Base-by-base conservation (phyloP, 2,113 vertebrate genomes). In the Oryzias javanicus region DNA sequence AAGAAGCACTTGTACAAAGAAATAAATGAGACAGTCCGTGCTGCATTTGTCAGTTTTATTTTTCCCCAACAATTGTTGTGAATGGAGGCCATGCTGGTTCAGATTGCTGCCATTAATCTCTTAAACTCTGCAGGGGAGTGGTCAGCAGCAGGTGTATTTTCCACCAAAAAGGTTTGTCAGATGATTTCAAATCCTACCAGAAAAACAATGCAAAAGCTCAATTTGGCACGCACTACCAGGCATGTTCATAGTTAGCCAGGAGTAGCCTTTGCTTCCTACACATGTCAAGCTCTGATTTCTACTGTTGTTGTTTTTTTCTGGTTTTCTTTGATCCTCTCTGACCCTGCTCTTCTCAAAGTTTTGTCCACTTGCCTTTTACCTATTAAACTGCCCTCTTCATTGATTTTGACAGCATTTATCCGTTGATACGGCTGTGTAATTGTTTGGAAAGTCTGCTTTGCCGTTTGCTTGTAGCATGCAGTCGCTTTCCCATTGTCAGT, bases 101-200 rank as follows among this genome's bases (percentile, higher is more conserved):
- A 78, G 83, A 80, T 81, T 73, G 74, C 73, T 70, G 82, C 79
- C 78, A 78, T 84, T 88, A 81, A 86, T 90, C 84, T 81, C 76
- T 67, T 49, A 52, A 77, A 80, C 78, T 84, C 88, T 78, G 77
- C 78, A 76, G 79, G 81, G 83, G 81, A 84, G 86, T 86, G 86
- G 83, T 81, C 86, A 86, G 79, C 50, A 29, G 78, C 83, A 89
- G 80, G 87, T 86, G 81, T 86, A 86, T 89, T 86, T 89, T 87
- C 85, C 72, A 82, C 90, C 80, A 83, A 86, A 85, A 90, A 87
- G 80, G 86, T 87, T 89, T 89, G 86, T 69, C 79, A 90, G 87
- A 88, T 90, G 85, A 90, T 82, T 74, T 66, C 77, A 90, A 88
- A 88, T 86, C 81, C 83, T 74, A 79, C 60, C 73, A 86, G 85